Evolutionary conservation across 2,113 vertebrate species (phyloP).

Genomic region (Gobiocypris rarus): DNA sequence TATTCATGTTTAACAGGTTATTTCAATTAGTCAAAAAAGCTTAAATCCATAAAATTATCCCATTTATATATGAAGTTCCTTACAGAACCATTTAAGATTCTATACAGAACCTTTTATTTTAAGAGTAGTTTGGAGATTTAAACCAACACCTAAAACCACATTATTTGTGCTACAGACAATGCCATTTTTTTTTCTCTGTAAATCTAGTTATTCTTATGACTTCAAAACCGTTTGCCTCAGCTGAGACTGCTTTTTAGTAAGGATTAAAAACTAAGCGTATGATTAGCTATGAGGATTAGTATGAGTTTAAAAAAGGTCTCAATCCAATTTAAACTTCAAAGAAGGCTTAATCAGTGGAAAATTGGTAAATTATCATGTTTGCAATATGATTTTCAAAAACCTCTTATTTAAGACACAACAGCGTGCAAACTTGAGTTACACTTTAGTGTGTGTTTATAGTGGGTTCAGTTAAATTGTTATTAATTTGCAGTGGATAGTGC

Average conservation of each 20-base stretch:
- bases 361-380: conserved; percentile 16
- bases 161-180: not conserved
- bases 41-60: too few species aligned
- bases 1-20: too few species aligned
- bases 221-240: not conserved
- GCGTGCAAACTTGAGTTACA: not conserved
- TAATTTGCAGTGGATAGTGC: not conserved
- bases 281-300: conserved; percentile 18
- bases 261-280: conserved; percentile 29
- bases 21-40: too few species aligned
- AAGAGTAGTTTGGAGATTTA: not conserved
- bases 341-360: conserved; percentile 27
- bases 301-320: conserved; percentile 19
- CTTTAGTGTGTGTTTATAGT: not conserved
- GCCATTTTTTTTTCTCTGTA: too few species aligned
- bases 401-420: not conserved
- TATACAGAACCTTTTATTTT: too few species aligned
- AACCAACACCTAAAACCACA: not conserved
- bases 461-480: not conserved
- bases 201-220: not conserved
- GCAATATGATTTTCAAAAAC: not conserved
- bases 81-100: too few species aligned
- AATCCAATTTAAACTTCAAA: conserved; percentile 54
- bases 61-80: too few species aligned
- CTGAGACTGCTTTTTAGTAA: conserved; percentile 5